These are phyloP conservation scores for Xanthorhoe spadicearia DNA, from an alignment of 2,888 invertebrate genomes.

Conservation along the genomic window DNA sequence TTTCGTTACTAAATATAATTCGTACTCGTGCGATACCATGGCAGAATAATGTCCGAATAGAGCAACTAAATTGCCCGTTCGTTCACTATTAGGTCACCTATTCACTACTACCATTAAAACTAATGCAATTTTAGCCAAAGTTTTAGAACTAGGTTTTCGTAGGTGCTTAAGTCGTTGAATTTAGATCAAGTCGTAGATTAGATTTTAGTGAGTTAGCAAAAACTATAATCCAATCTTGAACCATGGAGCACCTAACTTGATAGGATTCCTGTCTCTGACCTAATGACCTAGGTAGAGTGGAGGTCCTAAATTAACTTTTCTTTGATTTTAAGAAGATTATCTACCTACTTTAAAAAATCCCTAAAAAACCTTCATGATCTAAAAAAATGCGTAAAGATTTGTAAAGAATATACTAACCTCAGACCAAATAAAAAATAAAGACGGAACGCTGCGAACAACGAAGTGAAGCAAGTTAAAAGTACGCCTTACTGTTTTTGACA, in stretches of 20 bases:
- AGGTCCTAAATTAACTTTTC: not conserved
- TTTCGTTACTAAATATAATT: too few relatives aligned
- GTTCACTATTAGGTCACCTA: slow-evolving; percentile 7
- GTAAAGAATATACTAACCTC: too few relatives aligned
- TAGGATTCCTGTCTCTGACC: not conserved
- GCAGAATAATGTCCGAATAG: not conserved
- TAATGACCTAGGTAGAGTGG: not conserved
- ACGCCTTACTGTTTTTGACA: too few relatives aligned
- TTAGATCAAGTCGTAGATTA: slow-evolving; percentile 14
- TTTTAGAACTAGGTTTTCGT: slow-evolving; percentile 12
- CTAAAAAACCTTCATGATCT: too few relatives aligned
- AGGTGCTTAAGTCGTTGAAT: slow-evolving; percentile 18
- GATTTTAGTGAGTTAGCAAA: slow-evolving; percentile 25
- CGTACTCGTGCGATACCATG: too few relatives aligned
- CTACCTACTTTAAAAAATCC: too few relatives aligned
- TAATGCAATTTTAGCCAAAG: slow-evolving; percentile 23
- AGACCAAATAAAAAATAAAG: too few relatives aligned
- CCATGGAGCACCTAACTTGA: not conserved
- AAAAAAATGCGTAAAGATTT: too few relatives aligned
- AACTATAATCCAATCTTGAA: slow-evolving; percentile 23
- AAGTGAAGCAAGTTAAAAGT: too few relatives aligned
- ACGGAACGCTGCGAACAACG: too few relatives aligned
- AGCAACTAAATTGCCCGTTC: not conserved
- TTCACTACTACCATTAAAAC: slow-evolving; percentile 24
- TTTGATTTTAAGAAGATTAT: too few relatives aligned